These are phyloP conservation scores for Myocastor coypus DNA, from an alignment of 2,113 vertebrate genomes.

Conservation along the genomic window DNA sequence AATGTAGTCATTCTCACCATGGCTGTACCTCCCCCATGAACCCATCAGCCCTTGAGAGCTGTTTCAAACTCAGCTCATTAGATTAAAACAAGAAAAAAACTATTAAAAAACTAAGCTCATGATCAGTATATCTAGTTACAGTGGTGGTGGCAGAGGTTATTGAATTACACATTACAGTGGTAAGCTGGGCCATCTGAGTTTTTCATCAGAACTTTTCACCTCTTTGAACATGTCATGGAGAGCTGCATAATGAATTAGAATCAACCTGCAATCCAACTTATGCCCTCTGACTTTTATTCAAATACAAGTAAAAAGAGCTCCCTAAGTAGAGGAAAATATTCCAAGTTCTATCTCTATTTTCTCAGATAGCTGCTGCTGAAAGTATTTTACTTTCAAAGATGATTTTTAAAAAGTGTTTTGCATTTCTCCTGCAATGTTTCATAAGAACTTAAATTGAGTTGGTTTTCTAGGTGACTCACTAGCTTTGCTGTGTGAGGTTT, in stretches of 20 bases:
- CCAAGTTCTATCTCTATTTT: conserved; percentile 27
- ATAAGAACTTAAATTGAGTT: conserved; percentile 42
- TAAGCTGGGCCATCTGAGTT: conserved; percentile 41
- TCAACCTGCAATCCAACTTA: conserved; percentile 26
- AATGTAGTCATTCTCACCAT: conserved; percentile 8
- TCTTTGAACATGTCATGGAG: background rate
- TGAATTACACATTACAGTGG: background rate
- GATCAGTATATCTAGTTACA: background rate
- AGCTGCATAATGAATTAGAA: conserved; percentile 59
- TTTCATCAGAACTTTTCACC: conserved; percentile 13
- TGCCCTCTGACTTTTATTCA: background rate
- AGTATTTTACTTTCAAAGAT: conserved; percentile 64
- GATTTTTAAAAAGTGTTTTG: conserved; percentile 59
- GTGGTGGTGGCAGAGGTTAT: background rate
- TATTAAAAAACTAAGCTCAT: background rate
- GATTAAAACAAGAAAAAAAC: background rate
- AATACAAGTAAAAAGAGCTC: background rate
- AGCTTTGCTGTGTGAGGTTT: conserved; percentile 36
- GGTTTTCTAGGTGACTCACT: conserved; percentile 58
- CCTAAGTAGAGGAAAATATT: background rate
- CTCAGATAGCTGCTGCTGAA: conserved; percentile 49
- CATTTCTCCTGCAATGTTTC: conserved; percentile 55
- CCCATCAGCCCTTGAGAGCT: background rate
- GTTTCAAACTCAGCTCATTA: background rate
- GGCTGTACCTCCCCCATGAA: background rate